Conservation (phyloP, 2,888 invertebrate genomes). For the Lithophane socia region DNA sequence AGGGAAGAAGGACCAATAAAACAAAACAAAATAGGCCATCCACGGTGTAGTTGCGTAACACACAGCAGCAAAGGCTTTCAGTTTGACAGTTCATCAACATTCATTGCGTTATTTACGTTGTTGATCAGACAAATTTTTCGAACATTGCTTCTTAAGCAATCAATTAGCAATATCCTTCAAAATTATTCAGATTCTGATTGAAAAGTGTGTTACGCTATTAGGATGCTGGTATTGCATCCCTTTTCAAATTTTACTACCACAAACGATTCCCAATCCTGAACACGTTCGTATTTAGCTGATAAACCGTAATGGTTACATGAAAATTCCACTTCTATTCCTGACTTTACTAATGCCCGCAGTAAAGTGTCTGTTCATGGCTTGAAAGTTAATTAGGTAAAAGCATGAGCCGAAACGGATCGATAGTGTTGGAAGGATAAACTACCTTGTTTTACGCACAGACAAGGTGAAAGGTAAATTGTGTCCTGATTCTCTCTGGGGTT, state of each 20-base stretch:
- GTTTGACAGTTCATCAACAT: no score
- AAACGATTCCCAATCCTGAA: slow-evolving; percentile 2
- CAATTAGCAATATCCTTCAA: no score
- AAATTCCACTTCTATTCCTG: slow-evolving; percentile 46
- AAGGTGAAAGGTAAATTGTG: neutral
- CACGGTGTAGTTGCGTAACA: no score
- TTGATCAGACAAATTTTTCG: no score
- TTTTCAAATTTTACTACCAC: neutral
- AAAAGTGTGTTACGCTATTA: no score
- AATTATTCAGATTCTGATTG: no score
- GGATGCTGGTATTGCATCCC: no score
- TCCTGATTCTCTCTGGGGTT: neutral
- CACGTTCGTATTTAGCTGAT: slow-evolving; percentile 49
- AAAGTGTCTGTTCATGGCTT: slow-evolving; percentile 35
- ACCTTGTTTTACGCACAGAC: neutral
- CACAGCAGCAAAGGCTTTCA: no score
- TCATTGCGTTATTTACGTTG: no score
- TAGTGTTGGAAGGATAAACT: neutral
- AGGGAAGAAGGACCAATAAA: neutral
- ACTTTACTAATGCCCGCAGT: slow-evolving; percentile 26
- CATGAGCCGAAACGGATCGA: slow-evolving; percentile 22
- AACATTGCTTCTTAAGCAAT: no score
- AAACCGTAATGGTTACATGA: slow-evolving; percentile 36
- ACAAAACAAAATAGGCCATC: neutral
- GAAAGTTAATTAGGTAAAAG: slow-evolving; percentile 41